These are phyloP conservation scores for Drosophila greeni DNA, from an alignment of 2,888 invertebrate genomes.

Conservation along the genomic window DNA sequence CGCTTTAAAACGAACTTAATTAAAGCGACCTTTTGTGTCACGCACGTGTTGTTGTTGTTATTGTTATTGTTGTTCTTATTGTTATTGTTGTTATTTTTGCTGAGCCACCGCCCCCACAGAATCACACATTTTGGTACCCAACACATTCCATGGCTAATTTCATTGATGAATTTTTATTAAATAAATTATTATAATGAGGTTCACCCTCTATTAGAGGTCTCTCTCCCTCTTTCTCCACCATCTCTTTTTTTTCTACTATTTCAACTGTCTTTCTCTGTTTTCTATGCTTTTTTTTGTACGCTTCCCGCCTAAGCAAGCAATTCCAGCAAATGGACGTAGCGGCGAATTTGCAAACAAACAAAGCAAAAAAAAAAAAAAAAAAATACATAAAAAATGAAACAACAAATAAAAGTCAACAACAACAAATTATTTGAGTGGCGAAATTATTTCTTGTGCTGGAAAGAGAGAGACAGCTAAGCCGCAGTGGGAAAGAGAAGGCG, in stretches of 20 bases:
- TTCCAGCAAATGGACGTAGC: constrained; percentile 37
- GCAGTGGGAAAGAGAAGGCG: constrained; percentile 32
- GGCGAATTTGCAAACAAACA: constrained; percentile 40
- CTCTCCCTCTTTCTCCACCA: background rate
- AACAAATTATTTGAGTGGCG: constrained; percentile 52
- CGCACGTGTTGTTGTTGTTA: constrained; percentile 47
- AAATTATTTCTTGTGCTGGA: constrained; percentile 42
- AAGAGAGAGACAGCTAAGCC: constrained; percentile 10
- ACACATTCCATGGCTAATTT: constrained; percentile 61
- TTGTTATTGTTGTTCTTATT: constrained; percentile 33
- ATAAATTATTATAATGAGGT: constrained; percentile 72
- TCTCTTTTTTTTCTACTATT: background rate
- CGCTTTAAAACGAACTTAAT: constrained; percentile 62
- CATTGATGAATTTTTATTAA: constrained; percentile 76
- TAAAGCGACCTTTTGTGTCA: constrained; percentile 67
- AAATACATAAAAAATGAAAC: constrained; percentile 2
- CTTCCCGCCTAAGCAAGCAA: constrained; percentile 31
- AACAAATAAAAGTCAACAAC: constrained; percentile 30
- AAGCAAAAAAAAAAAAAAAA: constrained; percentile 32
- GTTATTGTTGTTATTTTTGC: constrained; percentile 13
- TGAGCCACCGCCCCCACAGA: constrained; percentile 35
- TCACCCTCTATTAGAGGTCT: constrained; percentile 28
- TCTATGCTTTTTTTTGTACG: background rate
- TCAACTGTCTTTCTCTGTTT: background rate
- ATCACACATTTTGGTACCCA: constrained; percentile 29